Conservation (phyloP, 2,113 vertebrate genomes). For the Colistium nudipinnis region DNA sequence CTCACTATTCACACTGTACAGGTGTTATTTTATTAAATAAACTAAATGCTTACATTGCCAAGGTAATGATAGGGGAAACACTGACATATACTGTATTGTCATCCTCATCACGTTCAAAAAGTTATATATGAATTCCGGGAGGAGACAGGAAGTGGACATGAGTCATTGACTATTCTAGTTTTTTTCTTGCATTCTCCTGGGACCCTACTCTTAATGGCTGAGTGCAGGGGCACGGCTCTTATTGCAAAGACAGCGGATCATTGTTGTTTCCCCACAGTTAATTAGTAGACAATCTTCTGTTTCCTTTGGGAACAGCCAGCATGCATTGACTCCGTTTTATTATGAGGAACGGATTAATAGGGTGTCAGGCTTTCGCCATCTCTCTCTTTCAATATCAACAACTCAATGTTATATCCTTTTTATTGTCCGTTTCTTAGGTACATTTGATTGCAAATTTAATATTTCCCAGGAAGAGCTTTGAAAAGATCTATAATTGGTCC, state of each 20-base stretch:
- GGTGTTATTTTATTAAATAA: too few relatives aligned
- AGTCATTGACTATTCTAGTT: constrained; percentile 42
- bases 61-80: too few relatives aligned
- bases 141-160: constrained; percentile 1
- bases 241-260: constrained; percentile 49
- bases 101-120: background rate
- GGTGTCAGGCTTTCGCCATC: constrained; percentile 10
- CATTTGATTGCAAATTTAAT: constrained; percentile 12
- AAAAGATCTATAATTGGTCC: constrained; percentile 15
- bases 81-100: background rate
- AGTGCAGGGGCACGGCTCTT: constrained; percentile 36
- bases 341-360: constrained; percentile 60
- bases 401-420: background rate
- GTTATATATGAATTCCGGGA: background rate
- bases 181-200: constrained; percentile 25
- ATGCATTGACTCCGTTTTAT: constrained; percentile 48
- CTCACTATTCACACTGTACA: too few relatives aligned
- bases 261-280: constrained; percentile 59
- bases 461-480: constrained; percentile 21
- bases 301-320: constrained; percentile 45
- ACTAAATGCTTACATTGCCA: too few relatives aligned
- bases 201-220: constrained; percentile 43
- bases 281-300: constrained; percentile 57
- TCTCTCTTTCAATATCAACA: constrained; percentile 8
- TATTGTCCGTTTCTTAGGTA: background rate